Base-by-base conservation (phyloP, 2,888 invertebrate species). In the Metallyticus violacea region DNA sequence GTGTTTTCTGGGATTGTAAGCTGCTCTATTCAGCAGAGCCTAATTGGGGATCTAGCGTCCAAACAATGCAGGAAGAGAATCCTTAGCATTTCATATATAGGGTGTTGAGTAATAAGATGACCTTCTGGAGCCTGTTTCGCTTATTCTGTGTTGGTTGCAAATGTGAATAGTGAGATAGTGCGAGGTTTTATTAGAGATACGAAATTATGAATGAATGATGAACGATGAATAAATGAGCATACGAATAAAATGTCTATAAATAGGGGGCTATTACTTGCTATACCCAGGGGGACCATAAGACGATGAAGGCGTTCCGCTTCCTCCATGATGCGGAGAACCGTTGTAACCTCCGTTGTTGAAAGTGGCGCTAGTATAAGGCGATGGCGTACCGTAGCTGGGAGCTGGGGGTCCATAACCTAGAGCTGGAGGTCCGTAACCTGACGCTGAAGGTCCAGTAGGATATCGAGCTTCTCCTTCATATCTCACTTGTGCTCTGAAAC, bases 401-500 rank as follows among this genome's bases (percentile, higher is more conserved):
- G 97, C 97, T 93, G 97, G 97, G 89, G 97, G 97, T 90, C 97
- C 96, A 92, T 96, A 97, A 62, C 97, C 77, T 1, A 1, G 7
- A 26, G 29, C 2, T 15, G 40, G 27, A 1, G 9, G 3, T 25
- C 28, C 83, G 25, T 40, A 83, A 7, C 29, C 22, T 6, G 29
- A 6, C 6, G n/a, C 27, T 22, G 83, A 9, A 6, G n/a, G 22
- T 26, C 27, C 29, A 26, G 25, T 89, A 81, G 92, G 92, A 89
- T 94, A 96, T 27, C 92, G 92, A 0, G 96, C 95, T 88, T 94
- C 94, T 0, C 96, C 96, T 90, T 96, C 96, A 91, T 96, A 95
- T 88, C 94, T 93, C n/a, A 97, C 97, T 93, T 97, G 96, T 89
- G 97, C 97, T 90, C 97, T 96, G 92, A 96, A 97, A 76, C 97